A percentile compares a stretch with the other conserved stretches of the same genome.
Conservation (phyloP, 2,113 vertebrate genomes). For the Crocuta crocuta region DNA sequence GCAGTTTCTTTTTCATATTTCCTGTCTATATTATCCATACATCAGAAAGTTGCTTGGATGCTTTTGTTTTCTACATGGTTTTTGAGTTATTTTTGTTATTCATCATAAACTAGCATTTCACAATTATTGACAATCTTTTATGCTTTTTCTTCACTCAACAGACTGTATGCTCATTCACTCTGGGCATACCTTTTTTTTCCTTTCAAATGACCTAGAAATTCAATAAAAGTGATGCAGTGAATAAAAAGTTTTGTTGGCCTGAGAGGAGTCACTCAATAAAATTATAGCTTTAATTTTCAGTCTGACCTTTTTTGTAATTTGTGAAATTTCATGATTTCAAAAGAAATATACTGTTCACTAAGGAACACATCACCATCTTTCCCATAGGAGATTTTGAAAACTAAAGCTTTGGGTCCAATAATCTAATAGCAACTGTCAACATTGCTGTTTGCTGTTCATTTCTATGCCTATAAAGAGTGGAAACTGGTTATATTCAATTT, state of each 20-base stretch:
- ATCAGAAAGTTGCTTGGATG: not conserved
- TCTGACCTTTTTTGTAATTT: constrained; percentile 82
- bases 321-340: constrained; percentile 67
- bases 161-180: not conserved
- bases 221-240: constrained; percentile 78
- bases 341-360: constrained; percentile 40
- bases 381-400: not conserved
- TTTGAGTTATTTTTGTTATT: not conserved
- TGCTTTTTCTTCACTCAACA: not conserved
- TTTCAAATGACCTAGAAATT: constrained; percentile 80
- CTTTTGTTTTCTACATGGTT: not conserved
- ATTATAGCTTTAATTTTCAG: constrained; percentile 83
- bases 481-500: not conserved
- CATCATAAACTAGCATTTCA: constrained; percentile 10
- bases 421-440: not conserved
- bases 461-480: not conserved
- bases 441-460: not conserved
- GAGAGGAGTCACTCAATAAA: constrained; percentile 69
- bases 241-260: constrained; percentile 73
- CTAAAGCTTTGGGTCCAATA: not conserved
- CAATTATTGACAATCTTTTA: constrained; percentile 9
- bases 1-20: not conserved
- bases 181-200: not conserved
- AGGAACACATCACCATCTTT: not conserved
- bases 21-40: not conserved